Evolutionary conservation across 2,113 vertebrate genomes (phyloP), one percentile per base, ranked within the genome.

Genomic region (Calyptommatus sinebrachiatus): DNA sequence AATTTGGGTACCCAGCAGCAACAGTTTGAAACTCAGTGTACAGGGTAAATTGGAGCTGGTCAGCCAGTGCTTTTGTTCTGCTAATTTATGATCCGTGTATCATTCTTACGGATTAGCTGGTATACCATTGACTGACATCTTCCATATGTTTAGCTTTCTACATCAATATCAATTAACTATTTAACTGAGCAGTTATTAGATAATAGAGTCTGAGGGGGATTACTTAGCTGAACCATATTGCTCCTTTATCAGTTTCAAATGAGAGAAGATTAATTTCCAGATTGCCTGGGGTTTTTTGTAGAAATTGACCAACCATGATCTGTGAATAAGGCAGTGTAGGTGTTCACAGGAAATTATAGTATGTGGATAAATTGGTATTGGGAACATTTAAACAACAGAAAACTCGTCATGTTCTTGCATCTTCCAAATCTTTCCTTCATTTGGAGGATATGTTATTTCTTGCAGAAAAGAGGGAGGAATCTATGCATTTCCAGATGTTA

Each of bases 111-210:
- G 24, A 72, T 45, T 20, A 6, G 11, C 63, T 41, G 35, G 35
- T 41, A 41, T 41, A 41, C 35, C 35, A 41, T 41, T 41, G 35
- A 41, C 76, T 41, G 9, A 29, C 48, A 74, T 69, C 18, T 50
- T 26, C 9, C 21, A 28, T 61, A 50, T 69, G 26, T 29, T 69
- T 22, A 45, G 65, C 6, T 70, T 79, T 69, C 50, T 63, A 50
- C 53, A 70, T 83, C 79, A 79, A 62, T 41, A 35, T 41, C 24
- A 62, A 31, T 79, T 79, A 79, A 66, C 31, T 83, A 16, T 75
- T 62, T 70, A 60, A 60, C 53, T 41, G 71, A 50, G 31, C 67
- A 69, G 31, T 70, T 75, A 71, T 78, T 71, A 70, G 71, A 48
- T 70, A 7, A 24, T 70, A 62, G 29, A 50, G 53, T 75, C 28